Base-by-base conservation (phyloP, 2,888 invertebrate genomes). In the Trypoxylon attenuatum region DNA sequence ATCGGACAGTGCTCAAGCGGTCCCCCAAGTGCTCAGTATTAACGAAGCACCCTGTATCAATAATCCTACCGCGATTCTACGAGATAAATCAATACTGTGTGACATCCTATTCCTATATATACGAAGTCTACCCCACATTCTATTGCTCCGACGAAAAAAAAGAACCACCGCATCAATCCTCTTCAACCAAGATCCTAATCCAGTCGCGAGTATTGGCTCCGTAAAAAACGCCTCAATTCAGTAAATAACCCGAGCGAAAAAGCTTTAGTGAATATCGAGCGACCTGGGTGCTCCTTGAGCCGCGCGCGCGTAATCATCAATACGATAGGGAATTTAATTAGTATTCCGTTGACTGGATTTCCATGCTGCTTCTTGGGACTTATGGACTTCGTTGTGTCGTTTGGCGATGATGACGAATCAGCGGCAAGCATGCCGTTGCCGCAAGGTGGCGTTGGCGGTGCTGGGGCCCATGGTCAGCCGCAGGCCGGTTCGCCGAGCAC, bases 391-490 rank as follows among this genome's bases (percentile, higher is more conserved):
- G n/a, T n/a, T n/a, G n/a, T n/a, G n/a, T n/a, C n/a, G n/a, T 51
- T 33, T 27, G 60, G 71, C 27, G 49, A 5, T 16, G 46, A 51
- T 2, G 55, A 45, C 29, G 53, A 73, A 55, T 29, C 29, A 88
- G 89, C 85, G 70, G 83, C 86, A 76, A 88, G 88, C 73, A 82
- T 88, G 75, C 88, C 89, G 70, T 88, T 89, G 67, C 89, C 89
- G 15, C 89, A 89, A 73, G 89, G 90, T 83, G 89, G 90, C 87
- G n/a, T n/a, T n/a, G 89, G 89, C 84, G 89, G 89, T 84, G 89
- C 69, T 54, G 78, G 76, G 54, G 59, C 90, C 82, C 91, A 91
- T 88, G 88, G 86, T 47, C 88, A 88, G 78, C 88, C 87, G 61
- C 88, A 88, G 74, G 88, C 87, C 41, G 88, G 87, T 43, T 80